These are phyloP conservation scores for Hoplodrina blanda DNA, from an alignment of 2,888 invertebrate genomes.

Conservation along the genomic window DNA sequence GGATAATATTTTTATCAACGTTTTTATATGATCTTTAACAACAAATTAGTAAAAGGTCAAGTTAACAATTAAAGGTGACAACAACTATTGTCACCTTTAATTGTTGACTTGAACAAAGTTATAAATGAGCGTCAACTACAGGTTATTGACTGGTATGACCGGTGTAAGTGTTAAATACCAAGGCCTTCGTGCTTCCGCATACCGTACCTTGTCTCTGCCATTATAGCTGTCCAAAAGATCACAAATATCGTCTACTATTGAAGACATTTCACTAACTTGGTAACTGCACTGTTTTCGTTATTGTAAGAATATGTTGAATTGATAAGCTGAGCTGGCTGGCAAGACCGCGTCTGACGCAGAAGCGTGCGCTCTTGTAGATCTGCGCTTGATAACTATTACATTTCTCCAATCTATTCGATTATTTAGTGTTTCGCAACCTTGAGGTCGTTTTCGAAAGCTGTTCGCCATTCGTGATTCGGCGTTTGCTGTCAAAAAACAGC, in stretches of 20 bases:
- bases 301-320: conserved; percentile 45
- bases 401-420: conserved; percentile 77
- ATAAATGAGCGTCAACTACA: conserved; percentile 59
- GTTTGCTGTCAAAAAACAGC: conserved; percentile 70
- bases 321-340: conserved; percentile 59
- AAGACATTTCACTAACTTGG: conserved; percentile 75
- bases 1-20: background rate
- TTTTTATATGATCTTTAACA: conserved; percentile 12
- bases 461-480: background rate
- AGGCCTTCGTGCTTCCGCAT: conserved; percentile 79
- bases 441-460: conserved; percentile 76
- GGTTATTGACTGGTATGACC: conserved; percentile 71
- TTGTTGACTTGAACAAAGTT: conserved; percentile 7
- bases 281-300: conserved; percentile 31
- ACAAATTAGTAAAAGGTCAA: conserved; percentile 30
- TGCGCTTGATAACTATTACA: conserved; percentile 78
- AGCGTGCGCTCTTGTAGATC: conserved; percentile 72
- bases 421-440: conserved; percentile 68
- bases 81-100: conserved; percentile 20
- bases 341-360: conserved; percentile 36
- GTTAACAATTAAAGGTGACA: too few relatives aligned
- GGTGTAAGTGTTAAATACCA: conserved; percentile 71
- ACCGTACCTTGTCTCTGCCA: conserved; percentile 95
- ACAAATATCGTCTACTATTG: conserved; percentile 91
- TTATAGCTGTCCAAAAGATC: conserved; percentile 94